These are phyloP conservation scores for Colossoma macropomum DNA, from an alignment of 2,113 vertebrate species.

Conservation along the genomic window DNA sequence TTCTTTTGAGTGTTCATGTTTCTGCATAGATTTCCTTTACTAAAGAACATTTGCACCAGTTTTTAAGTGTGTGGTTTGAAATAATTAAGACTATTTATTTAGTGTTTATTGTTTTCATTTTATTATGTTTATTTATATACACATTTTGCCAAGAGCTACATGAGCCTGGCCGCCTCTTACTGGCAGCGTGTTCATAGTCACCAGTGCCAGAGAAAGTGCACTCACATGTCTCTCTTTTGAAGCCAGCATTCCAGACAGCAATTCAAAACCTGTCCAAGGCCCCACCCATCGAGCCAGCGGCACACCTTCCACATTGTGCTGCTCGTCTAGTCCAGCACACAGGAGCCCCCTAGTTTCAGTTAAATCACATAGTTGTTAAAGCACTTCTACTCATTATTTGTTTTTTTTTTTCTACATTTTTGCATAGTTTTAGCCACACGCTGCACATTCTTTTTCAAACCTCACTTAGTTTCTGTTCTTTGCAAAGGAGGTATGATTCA, in stretches of 20 bases:
- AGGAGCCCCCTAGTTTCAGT: neutral
- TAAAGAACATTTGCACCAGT: too few relatives aligned
- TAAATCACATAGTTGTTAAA: neutral
- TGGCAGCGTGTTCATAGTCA: neutral
- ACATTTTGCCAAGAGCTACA: too few relatives aligned
- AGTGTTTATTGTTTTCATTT: too few relatives aligned
- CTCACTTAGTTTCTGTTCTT: neutral
- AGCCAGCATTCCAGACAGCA: constrained; percentile 64
- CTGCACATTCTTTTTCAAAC: neutral
- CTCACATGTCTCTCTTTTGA: neutral
- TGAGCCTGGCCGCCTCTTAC: neutral
- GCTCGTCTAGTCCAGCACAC: neutral
- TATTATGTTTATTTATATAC: too few relatives aligned
- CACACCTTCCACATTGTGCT: neutral
- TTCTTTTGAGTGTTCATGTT: too few relatives aligned
- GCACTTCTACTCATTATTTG: neutral
- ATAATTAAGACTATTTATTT: too few relatives aligned
- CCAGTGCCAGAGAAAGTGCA: constrained; percentile 1
- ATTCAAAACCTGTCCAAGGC: constrained; percentile 64
- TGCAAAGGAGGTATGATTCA: neutral
- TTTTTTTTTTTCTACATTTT: neutral
- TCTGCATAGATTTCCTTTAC: too few relatives aligned
- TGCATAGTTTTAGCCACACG: neutral
- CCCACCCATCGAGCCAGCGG: constrained; percentile 38
- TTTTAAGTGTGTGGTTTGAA: too few relatives aligned